These are phyloP conservation scores for Epistrophe eligans DNA, from an alignment of 2,888 invertebrate species.

Conservation along the genomic window DNA sequence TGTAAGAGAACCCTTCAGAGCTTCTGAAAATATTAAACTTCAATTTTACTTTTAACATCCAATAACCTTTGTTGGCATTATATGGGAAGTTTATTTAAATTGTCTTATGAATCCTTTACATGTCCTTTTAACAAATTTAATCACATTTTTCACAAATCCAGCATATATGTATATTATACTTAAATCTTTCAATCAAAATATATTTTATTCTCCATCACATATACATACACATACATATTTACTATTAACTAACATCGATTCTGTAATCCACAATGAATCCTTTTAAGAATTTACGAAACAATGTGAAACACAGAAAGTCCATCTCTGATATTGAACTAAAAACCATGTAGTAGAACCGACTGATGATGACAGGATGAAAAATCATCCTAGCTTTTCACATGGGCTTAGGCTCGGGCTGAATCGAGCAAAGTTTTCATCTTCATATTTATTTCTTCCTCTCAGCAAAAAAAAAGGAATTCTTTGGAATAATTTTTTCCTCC, in stretches of 20 bases:
- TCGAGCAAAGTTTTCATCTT: slow-evolving; percentile 46
- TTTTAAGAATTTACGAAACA: slow-evolving; percentile 30
- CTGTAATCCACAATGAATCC: slow-evolving; percentile 25
- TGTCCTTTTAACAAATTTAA: no score
- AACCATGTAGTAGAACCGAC: slow-evolving; percentile 53
- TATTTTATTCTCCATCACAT: neutral
- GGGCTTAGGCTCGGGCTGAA: slow-evolving; percentile 14
- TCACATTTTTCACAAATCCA: no score
- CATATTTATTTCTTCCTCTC: slow-evolving; percentile 11
- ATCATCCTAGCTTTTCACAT: slow-evolving; percentile 47
- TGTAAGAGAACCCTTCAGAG: no score
- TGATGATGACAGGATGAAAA: slow-evolving; percentile 61
- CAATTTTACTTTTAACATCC: no score
- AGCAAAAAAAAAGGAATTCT: slow-evolving; percentile 25
- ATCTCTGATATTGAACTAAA: slow-evolving; percentile 46
- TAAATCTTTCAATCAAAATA: slow-evolving; percentile 14
- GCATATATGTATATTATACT: no score
- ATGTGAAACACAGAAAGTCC: slow-evolving; percentile 32
- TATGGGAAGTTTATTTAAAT: no score
- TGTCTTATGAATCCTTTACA: no score
- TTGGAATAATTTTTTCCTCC: slow-evolving; percentile 8
- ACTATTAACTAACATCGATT: slow-evolving; percentile 6
- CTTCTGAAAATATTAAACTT: no score
- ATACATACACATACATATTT: neutral
- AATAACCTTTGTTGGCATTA: no score